phyloP scores from a whole-genome alignment of 2,113 vertebrate genomes.

The Peromyscus polionotus region DNA sequence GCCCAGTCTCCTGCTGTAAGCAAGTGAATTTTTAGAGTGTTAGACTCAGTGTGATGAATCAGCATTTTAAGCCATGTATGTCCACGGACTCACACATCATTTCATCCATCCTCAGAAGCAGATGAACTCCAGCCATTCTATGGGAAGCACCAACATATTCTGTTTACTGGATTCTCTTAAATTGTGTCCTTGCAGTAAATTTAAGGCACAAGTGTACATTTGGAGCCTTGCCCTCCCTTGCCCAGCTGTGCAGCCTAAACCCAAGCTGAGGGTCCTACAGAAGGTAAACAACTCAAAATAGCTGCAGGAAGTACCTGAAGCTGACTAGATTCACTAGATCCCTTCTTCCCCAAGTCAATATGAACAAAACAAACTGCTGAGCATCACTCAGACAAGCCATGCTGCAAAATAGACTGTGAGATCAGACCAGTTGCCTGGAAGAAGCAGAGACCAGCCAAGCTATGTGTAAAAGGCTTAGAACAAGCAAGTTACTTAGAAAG shows the following conservation, averaged over 20 bases:
- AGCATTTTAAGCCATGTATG: background rate
- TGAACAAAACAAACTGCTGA: background rate
- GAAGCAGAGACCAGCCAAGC: background rate
- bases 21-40: background rate
- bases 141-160: background rate
- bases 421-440: background rate
- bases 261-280: no score
- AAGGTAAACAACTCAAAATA: background rate
- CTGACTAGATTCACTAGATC: background rate
- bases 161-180: background rate
- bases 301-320: background rate
- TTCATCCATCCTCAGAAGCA: background rate
- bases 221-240: background rate
- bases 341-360: background rate
- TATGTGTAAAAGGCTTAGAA: background rate
- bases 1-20: background rate
- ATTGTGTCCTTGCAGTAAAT: background rate
- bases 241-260: no score
- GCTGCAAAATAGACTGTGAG: background rate
- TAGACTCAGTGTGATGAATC: background rate
- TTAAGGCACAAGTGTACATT: background rate
- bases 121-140: background rate
- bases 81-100: background rate
- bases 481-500: background rate
- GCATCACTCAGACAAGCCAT: background rate